A percentile compares a stretch with the other conserved stretches of the same genome.
Conservation (phyloP, 64 coral and sea anemone species). For the Montipora efflorescens region DNA sequence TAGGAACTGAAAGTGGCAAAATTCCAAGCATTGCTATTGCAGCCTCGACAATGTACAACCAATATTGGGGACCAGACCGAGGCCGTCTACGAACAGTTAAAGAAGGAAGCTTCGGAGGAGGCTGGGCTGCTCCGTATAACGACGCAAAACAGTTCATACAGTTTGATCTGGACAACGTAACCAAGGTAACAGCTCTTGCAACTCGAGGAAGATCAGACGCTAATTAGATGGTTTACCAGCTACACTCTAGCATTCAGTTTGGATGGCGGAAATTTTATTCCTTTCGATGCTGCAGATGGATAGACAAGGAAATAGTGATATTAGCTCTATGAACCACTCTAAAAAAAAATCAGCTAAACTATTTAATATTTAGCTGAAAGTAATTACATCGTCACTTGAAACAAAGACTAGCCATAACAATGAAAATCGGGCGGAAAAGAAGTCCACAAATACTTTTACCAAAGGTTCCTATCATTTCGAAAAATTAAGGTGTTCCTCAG, state of each 20-base stretch:
- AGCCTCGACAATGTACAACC: slow-evolving; percentile 6
- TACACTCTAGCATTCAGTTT: slow-evolving; percentile 17
- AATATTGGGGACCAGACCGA: slow-evolving; percentile 12
- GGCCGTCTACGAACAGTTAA: neutral
- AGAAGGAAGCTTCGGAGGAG: slow-evolving; percentile 12
- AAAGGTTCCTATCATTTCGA: too few relatives aligned
- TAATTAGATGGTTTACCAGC: slow-evolving; percentile 17
- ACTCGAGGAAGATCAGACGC: slow-evolving; percentile 27
- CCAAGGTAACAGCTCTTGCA: slow-evolving; percentile 16
- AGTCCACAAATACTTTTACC: too few relatives aligned
- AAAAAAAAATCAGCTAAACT: too few relatives aligned
- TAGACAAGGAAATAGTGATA: neutral
- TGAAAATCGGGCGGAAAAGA: too few relatives aligned
- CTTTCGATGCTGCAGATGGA: neutral
- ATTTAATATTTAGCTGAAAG: too few relatives aligned
- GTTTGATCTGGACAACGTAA: slow-evolving; percentile 3
- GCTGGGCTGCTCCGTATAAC: slow-evolving; percentile 11
- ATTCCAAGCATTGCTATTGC: slow-evolving; percentile 12
- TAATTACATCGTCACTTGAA: neutral
- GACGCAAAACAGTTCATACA: slow-evolving; percentile 11
- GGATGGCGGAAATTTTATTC: neutral
- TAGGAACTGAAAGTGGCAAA: slow-evolving; percentile 10
- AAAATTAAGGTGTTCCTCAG: too few relatives aligned
- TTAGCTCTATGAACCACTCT: too few relatives aligned
- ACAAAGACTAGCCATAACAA: too few relatives aligned